Evolutionary conservation across 2,888 invertebrate species (phyloP).

Genomic region (Lasius platythorax): DNA sequence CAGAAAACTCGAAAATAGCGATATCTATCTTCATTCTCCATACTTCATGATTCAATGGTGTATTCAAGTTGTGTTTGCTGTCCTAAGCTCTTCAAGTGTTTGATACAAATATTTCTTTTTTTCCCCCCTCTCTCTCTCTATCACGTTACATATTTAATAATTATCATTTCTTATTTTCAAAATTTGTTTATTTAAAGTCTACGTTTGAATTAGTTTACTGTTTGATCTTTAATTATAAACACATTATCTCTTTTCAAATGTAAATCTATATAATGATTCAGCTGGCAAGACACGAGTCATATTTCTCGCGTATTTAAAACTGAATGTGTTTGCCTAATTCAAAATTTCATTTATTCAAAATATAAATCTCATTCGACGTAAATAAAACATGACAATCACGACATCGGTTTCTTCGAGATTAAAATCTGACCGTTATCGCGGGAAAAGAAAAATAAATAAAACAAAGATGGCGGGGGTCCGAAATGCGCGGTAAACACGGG

Average conservation of each 20-base stretch:
- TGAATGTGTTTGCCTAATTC: neutral
- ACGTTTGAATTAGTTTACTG: neutral
- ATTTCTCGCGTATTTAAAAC: neutral
- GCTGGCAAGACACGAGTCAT: neutral
- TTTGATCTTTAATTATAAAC: neutral
- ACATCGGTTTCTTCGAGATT: neutral
- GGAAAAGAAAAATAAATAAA: neutral
- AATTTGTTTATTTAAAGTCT: neutral
- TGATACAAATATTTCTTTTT: neutral
- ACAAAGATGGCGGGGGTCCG: neutral
- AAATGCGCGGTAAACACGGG: conserved; percentile 18
- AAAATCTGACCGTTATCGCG: neutral
- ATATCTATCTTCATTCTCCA: neutral
- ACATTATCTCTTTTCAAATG: neutral
- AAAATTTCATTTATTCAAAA: neutral
- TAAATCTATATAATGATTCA: neutral
- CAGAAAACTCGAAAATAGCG: neutral
- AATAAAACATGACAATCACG: neutral
- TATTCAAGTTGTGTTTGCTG: neutral
- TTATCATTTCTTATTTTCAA: too few relatives aligned
- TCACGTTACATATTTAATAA: neutral
- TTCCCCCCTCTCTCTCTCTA: neutral
- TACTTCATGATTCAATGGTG: conserved; percentile 1
- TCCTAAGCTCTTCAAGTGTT: neutral
- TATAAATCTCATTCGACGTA: neutral